Evolutionary conservation across 2,888 invertebrate genomes (phyloP), one percentile per base, ranked within the genome.

Genomic region (Heliconius sara): DNA sequence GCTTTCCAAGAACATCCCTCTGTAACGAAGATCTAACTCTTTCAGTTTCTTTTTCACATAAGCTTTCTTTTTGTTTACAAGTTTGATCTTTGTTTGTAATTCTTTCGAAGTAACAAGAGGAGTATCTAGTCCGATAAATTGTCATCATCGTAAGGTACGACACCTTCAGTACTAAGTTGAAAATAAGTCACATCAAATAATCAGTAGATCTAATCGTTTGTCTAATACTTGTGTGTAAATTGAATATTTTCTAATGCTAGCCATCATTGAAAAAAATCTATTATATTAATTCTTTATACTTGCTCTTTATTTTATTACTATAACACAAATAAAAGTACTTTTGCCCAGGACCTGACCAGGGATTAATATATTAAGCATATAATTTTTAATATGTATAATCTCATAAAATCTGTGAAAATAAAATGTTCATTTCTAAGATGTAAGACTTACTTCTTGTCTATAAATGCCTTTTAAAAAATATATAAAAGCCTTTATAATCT

Each of bases 41-140:
- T 70, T 70, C 70, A 70, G 43, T 70, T 70, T 70, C 70, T 70
- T 47, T 70, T 70, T 70, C 43, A 70, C 70, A 43, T 70, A 70
- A 70, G 70, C 70, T 70, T 39, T 68, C 68, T 68, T 70, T 70
- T 70, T 70, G 39, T 70, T 27, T 70, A 47, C 25, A 3, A 43
- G 47, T 70, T 70, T 70, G 43, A 70, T 70, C 43, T 70, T 70
- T 70, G 25, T 70, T 43, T 70, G 68, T 39, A 68, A 68, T 68
- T 68, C n/a, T 12, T 68, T 68, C 6, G 34, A 3, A 39, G 39
- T 34, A 16, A 47, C n/a, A 43, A 47, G 7, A 70, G 43, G 7
- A n/a, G 25, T n/a, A 70, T 43, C 43, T 68, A 43, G 70, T 47
- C 60, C 1, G 60, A 16, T 43, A 25, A 43, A 25, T 7, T 70